Evolutionary conservation across 2,113 vertebrate species (phyloP), one percentile per base, ranked within the genome.

Genomic region (Hystrix cristata): DNA sequence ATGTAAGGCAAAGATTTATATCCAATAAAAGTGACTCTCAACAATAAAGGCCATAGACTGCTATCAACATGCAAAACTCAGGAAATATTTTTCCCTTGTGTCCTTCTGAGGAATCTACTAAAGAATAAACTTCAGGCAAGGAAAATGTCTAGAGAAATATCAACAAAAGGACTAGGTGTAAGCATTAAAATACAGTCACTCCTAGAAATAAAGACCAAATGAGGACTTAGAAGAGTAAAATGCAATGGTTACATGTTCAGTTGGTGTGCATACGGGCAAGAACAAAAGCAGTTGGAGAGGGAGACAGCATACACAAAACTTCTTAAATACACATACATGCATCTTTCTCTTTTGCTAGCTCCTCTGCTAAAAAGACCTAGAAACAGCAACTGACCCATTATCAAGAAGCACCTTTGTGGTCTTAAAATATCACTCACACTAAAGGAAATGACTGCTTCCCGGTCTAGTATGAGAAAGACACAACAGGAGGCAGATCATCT

Each of bases 111-210:
- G 31, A 79, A 90, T 87, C 51, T 43, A 59, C 46, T 74, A 27
- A 87, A 95, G 38, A 84, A 64, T 9, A 64, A 86, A 93, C 67
- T 93, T 90, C 15, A 82, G 43, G 90, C 60, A 94, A 65, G 82
- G 60, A 80, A 87, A 90, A 91, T 43, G 16, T 65, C 34, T 76
- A 69, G 2, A 89, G 59, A 90, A 95, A 78, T 34, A 72, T 2
- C 3, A 15, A 71, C 59, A 62, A 34, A 74, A 80, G 48, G 46
- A 74, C 23, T 38, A 48, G 38, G 65, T 13, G 2, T 38, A 16
- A 83, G 48, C 62, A 79, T 79, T 72, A 59, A 95, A 90, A 71
- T 65, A 89, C 1, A 74, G n/a, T 78, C 60, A 94, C 15, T 71
- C 43, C 85, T 1, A 69, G 16, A 95, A 31, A 6, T n/a, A 46